These are phyloP conservation scores for Chrysolina haemoptera DNA, from an alignment of 2,888 invertebrate genomes.

Conservation along the genomic window DNA sequence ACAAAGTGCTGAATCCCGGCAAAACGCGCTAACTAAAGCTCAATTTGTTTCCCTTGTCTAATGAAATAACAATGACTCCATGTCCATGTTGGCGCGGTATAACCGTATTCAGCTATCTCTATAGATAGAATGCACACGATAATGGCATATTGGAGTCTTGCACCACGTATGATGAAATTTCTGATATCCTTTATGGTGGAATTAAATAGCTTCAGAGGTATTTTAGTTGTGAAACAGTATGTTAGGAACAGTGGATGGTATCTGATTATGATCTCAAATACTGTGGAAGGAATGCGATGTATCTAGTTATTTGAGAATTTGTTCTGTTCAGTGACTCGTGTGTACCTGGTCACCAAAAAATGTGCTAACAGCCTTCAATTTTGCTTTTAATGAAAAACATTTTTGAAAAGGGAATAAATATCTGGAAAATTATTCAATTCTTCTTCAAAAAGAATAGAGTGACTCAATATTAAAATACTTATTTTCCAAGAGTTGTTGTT, in stretches of 20 bases:
- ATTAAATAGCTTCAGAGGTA: slow-evolving; percentile 18
- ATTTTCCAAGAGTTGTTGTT: too few species aligned
- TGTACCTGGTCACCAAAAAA: too few species aligned
- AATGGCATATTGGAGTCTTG: slow-evolving; percentile 39
- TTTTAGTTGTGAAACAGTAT: not conserved
- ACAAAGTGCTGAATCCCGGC: not conserved
- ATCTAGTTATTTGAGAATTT: not conserved
- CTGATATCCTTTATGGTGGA: slow-evolving; percentile 20
- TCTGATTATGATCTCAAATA: not conserved
- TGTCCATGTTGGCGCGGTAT: not conserved
- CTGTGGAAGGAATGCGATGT: not conserved
- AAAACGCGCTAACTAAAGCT: slow-evolving; percentile 13
- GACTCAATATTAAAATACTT: too few species aligned
- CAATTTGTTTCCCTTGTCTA: slow-evolving; percentile 35
- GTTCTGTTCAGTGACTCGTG: not conserved
- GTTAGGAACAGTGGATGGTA: not conserved
- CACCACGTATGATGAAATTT: slow-evolving; percentile 33
- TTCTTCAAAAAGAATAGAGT: too few species aligned
- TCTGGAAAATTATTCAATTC: too few species aligned
- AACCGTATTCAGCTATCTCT: slow-evolving; percentile 12
- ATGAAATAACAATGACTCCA: slow-evolving; percentile 34
- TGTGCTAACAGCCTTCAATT: too few species aligned
- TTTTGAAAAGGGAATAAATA: too few species aligned
- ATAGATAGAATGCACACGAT: slow-evolving; percentile 32
- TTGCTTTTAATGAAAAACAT: too few species aligned